Evolutionary conservation across 2,888 invertebrate genomes (phyloP).

Genomic region (Athripsodes cinereus): DNA sequence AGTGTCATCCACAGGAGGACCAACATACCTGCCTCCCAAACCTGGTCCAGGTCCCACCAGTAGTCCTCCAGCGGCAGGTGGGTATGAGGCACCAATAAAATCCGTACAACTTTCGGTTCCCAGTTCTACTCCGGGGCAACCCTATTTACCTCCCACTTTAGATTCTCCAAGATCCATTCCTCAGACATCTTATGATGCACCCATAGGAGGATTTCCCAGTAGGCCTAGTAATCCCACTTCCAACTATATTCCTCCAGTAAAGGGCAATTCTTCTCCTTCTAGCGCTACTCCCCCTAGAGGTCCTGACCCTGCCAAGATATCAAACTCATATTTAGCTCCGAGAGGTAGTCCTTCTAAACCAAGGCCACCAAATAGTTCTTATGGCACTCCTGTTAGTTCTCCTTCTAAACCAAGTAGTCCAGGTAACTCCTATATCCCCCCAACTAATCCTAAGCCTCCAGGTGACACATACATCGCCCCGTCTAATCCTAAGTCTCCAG

Average conservation of each 20-base stretch:
- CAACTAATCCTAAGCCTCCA: too few relatives aligned
- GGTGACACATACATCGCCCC: too few relatives aligned
- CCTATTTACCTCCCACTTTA: slow-evolving; percentile 5
- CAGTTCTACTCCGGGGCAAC: slow-evolving; percentile 6
- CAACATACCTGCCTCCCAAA: slow-evolving; percentile 19
- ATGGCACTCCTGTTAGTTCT: not conserved
- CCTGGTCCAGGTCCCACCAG: not conserved
- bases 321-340: slow-evolving; percentile 14
- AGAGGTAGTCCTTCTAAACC: slow-evolving; percentile 6
- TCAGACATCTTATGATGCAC: not conserved
- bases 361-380: not conserved
- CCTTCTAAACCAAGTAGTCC: slow-evolving; percentile 4
- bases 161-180: not conserved
- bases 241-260: too few relatives aligned
- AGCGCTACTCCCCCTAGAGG: not conserved
- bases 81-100: not conserved
- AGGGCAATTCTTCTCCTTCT: not conserved
- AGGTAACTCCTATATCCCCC: slow-evolving; percentile 19
- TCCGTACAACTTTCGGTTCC: not conserved
- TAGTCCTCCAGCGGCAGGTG: too few relatives aligned
- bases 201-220: not conserved
- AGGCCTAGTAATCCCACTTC: not conserved
- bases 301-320: not conserved
- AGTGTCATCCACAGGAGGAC: slow-evolving; percentile 11
- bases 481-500: too few relatives aligned